Percentiles rank a stretch among this genome's conserved stretches.
phyloP scores from a whole-genome alignment of 92 coral and sea anemone species.

The Parazoanthus swiftii region DNA sequence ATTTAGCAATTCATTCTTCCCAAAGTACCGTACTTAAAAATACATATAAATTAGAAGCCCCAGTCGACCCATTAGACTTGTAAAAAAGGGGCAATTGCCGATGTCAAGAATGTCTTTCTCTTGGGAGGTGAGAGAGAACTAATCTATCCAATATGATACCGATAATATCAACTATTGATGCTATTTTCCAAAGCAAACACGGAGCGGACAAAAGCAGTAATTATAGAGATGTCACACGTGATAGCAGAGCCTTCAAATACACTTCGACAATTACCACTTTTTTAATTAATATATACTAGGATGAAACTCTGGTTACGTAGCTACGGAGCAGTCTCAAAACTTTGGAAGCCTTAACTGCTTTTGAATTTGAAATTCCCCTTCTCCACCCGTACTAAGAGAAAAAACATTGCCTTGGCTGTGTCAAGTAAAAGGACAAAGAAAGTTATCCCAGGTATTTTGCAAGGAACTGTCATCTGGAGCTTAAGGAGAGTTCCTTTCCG shows the following conservation, averaged over 20 bases:
- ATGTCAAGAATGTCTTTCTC: background rate
- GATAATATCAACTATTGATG: constrained; percentile 37
- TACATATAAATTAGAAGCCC: background rate
- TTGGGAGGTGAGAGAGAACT: background rate
- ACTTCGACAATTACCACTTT: constrained; percentile 31
- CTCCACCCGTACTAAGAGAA: background rate
- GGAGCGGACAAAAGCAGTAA: constrained; percentile 22
- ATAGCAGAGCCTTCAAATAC: constrained; percentile 27
- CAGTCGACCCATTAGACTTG: background rate
- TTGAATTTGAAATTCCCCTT: constrained; percentile 13
- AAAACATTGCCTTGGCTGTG: background rate
- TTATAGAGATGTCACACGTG: constrained; percentile 27
- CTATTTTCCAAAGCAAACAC: constrained; percentile 40
- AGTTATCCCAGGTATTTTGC: background rate
- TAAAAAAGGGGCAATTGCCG: background rate
- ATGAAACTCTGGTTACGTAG: constrained; percentile 10
- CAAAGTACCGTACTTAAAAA: constrained; percentile 13
- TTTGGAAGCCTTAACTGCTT: constrained; percentile 22
- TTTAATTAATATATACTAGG: constrained; percentile 33
- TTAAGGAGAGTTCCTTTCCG: background rate
- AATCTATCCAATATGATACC: constrained; percentile 35
- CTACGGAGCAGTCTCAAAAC: background rate
- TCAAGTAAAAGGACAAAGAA: background rate
- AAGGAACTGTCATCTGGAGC: constrained; percentile 9
- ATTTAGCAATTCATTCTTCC: background rate